Evolutionary conservation across 1,140 invertebrate genomes (phyloP).

Genomic region (Macrocentrus cingulum): DNA sequence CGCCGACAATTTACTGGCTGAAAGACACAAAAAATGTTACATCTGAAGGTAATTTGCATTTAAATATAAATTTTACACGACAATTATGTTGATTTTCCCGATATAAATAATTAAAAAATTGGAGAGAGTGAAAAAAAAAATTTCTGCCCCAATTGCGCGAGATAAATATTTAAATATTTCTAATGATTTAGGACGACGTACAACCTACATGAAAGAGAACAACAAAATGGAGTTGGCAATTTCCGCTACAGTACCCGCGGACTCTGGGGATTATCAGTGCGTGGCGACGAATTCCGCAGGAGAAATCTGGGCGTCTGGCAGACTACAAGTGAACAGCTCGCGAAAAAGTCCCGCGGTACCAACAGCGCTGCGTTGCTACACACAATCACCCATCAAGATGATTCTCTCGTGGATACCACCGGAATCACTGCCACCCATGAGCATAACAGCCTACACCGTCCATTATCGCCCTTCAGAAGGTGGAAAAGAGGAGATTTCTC

Average conservation of each 20-base stretch:
- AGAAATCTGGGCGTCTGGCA: slow-evolving; percentile 64
- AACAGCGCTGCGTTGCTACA: slow-evolving; percentile 60
- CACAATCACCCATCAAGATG: slow-evolving; percentile 62
- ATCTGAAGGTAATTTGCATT: slow-evolving; percentile 62
- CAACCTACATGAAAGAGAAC: slow-evolving; percentile 51
- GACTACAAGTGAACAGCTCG: slow-evolving; percentile 61
- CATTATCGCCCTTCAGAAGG: slow-evolving; percentile 65
- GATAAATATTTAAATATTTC: not conserved
- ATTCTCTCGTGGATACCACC: slow-evolving; percentile 62
- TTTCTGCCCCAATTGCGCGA: not conserved
- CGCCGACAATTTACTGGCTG: slow-evolving; percentile 68
- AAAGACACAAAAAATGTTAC: slow-evolving; percentile 67
- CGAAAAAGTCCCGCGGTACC: slow-evolving; percentile 63
- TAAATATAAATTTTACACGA: too few relatives aligned
- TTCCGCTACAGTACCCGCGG: slow-evolving; percentile 66
- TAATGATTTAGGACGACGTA: slow-evolving; percentile 58
- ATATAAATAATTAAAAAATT: too few relatives aligned
- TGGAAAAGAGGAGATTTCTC: slow-evolving; percentile 61
- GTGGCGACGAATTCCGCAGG: slow-evolving; percentile 70
- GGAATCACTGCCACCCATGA: slow-evolving; percentile 49
- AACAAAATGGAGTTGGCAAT: slow-evolving; percentile 64
- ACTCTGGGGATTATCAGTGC: slow-evolving; percentile 78
- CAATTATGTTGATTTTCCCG: too few relatives aligned
- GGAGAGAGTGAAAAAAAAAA: too few relatives aligned
- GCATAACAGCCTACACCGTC: slow-evolving; percentile 66